These are phyloP conservation scores for Syngnathus scovelli DNA, from an alignment of 2,113 vertebrate species.

Conservation along the genomic window DNA sequence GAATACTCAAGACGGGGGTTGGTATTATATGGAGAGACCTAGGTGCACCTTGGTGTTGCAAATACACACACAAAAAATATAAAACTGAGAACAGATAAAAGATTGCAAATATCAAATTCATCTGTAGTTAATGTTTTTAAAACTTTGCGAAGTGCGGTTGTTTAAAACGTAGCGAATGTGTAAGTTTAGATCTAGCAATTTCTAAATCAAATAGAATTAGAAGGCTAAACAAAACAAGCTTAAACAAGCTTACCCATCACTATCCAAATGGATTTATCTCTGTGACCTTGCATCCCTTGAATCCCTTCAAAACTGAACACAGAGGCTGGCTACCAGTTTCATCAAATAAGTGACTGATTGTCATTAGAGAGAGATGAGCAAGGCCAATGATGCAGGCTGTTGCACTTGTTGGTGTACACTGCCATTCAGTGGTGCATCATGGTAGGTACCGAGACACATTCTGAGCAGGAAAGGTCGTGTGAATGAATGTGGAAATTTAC, in stretches of 20 bases:
- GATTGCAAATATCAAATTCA: too few species aligned
- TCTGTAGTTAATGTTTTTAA: too few species aligned
- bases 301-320: background rate
- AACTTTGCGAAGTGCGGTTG: too few species aligned
- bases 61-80: too few species aligned
- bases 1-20: too few species aligned
- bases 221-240: background rate
- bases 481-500: too few species aligned
- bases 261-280: constrained; percentile 2
- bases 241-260: background rate
- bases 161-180: too few species aligned
- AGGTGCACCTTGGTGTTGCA: too few species aligned
- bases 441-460: background rate
- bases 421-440: constrained; percentile 13
- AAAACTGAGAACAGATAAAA: too few species aligned
- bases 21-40: too few species aligned
- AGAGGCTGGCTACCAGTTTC: background rate
- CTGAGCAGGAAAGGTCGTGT: too few species aligned
- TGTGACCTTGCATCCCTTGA: background rate
- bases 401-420: constrained; percentile 11
- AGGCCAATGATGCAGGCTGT: background rate
- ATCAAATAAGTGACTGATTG: background rate
- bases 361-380: background rate
- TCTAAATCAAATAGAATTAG: background rate
- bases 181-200: background rate